Conservation (phyloP, 2,113 vertebrate species). For the Ramphastos sulfuratus region DNA sequence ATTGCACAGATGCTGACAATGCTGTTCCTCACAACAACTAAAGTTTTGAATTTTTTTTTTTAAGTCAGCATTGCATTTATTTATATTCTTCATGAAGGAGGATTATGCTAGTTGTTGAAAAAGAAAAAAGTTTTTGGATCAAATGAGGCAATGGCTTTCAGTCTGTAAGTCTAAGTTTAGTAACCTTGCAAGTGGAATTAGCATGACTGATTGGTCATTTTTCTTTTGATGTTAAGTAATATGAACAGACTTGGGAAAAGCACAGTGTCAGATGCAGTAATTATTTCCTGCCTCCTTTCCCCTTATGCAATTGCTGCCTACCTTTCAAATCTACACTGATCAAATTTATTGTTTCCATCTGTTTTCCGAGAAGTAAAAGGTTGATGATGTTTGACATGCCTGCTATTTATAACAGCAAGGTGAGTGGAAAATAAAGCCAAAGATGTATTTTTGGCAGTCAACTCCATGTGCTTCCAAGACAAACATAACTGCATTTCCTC, state of each 20-base stretch:
- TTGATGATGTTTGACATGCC: not conserved
- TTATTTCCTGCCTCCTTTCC: not conserved
- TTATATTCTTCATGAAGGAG: not conserved
- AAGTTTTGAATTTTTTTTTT: not conserved
- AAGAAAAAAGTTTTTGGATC: not conserved
- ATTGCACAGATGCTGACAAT: not conserved
- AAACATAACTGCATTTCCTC: not conserved
- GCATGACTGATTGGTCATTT: not conserved
- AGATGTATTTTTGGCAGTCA: not conserved
- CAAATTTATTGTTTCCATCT: not conserved
- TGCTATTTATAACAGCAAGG: not conserved
- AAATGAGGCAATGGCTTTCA: not conserved
- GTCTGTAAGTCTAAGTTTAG: not conserved
- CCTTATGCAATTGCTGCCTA: not conserved
- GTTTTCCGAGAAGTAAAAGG: not conserved
- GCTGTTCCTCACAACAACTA: not conserved
- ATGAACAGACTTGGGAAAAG: not conserved
- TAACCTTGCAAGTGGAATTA: not conserved
- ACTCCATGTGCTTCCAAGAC: not conserved
- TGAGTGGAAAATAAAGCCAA: constrained; percentile 1
- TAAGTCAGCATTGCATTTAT: not conserved
- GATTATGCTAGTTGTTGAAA: not conserved
- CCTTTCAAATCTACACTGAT: not conserved
- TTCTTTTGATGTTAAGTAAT: not conserved
- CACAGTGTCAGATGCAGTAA: not conserved